Conservation (phyloP, 2,113 vertebrate species). For the Peromyscus leucopus region DNA sequence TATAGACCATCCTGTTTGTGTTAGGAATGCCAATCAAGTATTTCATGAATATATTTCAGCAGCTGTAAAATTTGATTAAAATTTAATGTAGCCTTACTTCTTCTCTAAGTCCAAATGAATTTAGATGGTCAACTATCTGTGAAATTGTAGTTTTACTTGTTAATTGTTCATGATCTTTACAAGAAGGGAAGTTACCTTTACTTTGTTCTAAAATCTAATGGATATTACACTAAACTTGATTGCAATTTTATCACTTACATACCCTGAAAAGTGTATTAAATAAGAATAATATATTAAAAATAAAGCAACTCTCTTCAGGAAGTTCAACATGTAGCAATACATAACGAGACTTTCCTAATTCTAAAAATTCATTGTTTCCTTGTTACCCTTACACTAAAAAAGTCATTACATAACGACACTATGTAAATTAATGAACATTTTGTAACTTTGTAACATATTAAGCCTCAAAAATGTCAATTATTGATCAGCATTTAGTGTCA, state of each 20-base stretch:
- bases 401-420: not conserved
- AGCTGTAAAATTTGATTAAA: slow-evolving; percentile 87
- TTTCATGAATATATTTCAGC: slow-evolving; percentile 80
- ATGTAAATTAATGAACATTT: slow-evolving; percentile 23
- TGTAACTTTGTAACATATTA: not conserved
- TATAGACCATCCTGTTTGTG: slow-evolving; percentile 82
- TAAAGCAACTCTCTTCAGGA: slow-evolving; percentile 1
- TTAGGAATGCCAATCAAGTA: slow-evolving; percentile 83
- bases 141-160: slow-evolving; percentile 84
- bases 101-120: slow-evolving; percentile 77
- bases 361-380: slow-evolving; percentile 22
- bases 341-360: not conserved
- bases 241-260: slow-evolving; percentile 59
- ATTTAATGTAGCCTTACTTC: slow-evolving; percentile 79
- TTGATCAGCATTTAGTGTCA: not conserved
- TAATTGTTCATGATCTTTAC: slow-evolving; percentile 84
- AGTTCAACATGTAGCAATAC: not conserved
- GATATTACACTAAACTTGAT: slow-evolving; percentile 54
- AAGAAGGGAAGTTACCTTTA: slow-evolving; percentile 76
- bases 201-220: slow-evolving; percentile 74
- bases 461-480: not conserved
- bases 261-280: not conserved
- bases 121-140: slow-evolving; percentile 79
- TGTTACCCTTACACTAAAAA: not conserved
- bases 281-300: slow-evolving; percentile 34